Evolutionary conservation across 1,140 invertebrate genomes (phyloP).

Genomic region (Aphelinus atriplicis): DNA sequence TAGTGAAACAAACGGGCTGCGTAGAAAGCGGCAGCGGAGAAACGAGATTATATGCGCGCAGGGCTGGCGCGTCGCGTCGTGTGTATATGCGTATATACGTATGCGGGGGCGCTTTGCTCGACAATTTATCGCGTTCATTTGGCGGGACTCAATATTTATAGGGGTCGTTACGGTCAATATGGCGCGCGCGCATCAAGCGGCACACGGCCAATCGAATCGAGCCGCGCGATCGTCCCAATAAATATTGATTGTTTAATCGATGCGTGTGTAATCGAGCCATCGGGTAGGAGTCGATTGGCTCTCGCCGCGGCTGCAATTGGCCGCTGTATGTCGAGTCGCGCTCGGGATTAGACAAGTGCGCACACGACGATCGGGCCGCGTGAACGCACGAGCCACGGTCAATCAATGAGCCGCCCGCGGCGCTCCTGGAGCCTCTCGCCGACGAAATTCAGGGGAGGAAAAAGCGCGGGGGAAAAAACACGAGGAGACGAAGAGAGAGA

Average conservation of each 20-base stretch:
- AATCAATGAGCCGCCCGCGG: conserved; percentile 17
- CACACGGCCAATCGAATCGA: conserved; percentile 61
- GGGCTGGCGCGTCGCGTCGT: conserved; percentile 50
- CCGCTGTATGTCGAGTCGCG: background rate
- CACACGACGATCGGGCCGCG: background rate
- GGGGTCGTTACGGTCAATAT: conserved; percentile 63
- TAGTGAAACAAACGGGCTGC: no score
- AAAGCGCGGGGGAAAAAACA: background rate
- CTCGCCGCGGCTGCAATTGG: conserved; percentile 41
- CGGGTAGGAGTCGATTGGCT: conserved; percentile 47
- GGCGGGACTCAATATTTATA: conserved; percentile 62
- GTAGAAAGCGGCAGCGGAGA: background rate
- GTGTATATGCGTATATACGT: no score
- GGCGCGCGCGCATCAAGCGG: conserved; percentile 58
- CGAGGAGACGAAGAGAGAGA: background rate
- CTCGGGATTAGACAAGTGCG: conserved; percentile 23
- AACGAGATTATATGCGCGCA: conserved; percentile 45
- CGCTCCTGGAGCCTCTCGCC: background rate
- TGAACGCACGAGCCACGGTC: background rate
- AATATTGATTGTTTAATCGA: conserved; percentile 67
- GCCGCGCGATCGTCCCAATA: conserved; percentile 53
- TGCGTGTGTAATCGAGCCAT: conserved; percentile 49
- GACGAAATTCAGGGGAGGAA: background rate
- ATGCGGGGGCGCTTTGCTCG: conserved; percentile 22
- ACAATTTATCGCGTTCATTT: conserved; percentile 65